These are phyloP conservation scores for Momotus momota DNA, from an alignment of 2,797 vertebrate genomes.

Conservation along the genomic window DNA sequence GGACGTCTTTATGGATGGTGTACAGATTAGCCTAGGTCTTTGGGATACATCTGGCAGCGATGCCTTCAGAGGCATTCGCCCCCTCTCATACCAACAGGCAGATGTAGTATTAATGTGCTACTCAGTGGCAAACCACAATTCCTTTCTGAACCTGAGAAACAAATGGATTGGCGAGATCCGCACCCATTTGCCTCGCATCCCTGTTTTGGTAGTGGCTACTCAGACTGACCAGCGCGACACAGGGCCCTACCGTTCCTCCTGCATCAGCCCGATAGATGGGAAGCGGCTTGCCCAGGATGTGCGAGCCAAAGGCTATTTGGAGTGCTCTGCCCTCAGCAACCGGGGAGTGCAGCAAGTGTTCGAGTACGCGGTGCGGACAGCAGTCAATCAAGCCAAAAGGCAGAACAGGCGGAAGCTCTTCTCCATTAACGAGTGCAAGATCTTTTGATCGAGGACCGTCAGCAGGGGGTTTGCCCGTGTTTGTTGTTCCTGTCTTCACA, in stretches of 20 bases:
- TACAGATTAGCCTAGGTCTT: constrained; percentile 93
- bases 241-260: constrained; percentile 83
- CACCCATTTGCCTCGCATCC: constrained; percentile 87
- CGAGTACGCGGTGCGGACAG: constrained; percentile 91
- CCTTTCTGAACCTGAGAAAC: constrained; percentile 85
- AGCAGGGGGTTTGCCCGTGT: neutral
- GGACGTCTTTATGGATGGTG: constrained; percentile 95
- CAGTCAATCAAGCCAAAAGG: constrained; percentile 86
- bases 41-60: constrained; percentile 97
- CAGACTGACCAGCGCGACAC: constrained; percentile 93
- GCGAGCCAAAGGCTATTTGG: constrained; percentile 92
- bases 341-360: constrained; percentile 96
- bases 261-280: constrained; percentile 85
- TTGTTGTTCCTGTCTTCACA: neutral
- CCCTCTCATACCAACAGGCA: constrained; percentile 95
- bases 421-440: constrained; percentile 89
- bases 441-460: constrained; percentile 67
- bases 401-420: constrained; percentile 85
- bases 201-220: constrained; percentile 92
- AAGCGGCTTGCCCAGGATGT: constrained; percentile 89
- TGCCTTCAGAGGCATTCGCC: constrained; percentile 90
- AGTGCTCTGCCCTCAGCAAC: constrained; percentile 94
- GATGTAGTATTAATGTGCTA: constrained; percentile 95
- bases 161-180: constrained; percentile 94
- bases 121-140: constrained; percentile 92